Conservation (phyloP, 2,113 vertebrate genomes). For the Daubentonia madagascariensis region DNA sequence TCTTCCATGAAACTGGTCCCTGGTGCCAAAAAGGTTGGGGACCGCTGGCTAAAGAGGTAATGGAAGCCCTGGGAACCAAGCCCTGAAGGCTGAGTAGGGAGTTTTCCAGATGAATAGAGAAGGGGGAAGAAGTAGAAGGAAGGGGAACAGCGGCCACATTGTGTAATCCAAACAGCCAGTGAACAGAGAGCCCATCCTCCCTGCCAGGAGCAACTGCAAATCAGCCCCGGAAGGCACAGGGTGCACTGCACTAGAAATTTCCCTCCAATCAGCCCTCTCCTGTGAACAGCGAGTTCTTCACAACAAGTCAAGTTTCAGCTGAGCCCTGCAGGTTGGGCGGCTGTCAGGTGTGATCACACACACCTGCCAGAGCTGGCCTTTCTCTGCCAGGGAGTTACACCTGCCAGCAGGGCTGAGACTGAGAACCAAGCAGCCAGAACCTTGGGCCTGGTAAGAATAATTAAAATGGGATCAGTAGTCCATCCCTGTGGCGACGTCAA, state of each 20-base stretch:
- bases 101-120: neutral
- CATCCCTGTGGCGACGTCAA: neutral
- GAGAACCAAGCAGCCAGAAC: neutral
- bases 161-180: neutral
- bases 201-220: neutral
- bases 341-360: neutral
- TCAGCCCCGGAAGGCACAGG: neutral
- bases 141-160: neutral
- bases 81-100: too few relatives aligned
- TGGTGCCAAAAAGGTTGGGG: too few relatives aligned
- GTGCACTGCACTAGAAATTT: neutral
- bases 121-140: neutral
- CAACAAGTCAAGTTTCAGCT: neutral
- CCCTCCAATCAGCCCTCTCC: neutral
- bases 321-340: neutral
- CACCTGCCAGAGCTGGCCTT: neutral
- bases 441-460: conserved; percentile 38
- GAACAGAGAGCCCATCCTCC: neutral
- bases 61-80: neutral
- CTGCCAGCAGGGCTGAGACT: neutral
- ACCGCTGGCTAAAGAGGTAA: neutral
- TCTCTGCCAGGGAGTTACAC: neutral
- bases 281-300: neutral
- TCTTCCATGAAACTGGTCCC: too few relatives aligned
- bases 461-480: conserved; percentile 71